Evolutionary conservation across 2,888 invertebrate species (phyloP), one percentile per base, ranked within the genome.

Genomic region (Beris chalybata): DNA sequence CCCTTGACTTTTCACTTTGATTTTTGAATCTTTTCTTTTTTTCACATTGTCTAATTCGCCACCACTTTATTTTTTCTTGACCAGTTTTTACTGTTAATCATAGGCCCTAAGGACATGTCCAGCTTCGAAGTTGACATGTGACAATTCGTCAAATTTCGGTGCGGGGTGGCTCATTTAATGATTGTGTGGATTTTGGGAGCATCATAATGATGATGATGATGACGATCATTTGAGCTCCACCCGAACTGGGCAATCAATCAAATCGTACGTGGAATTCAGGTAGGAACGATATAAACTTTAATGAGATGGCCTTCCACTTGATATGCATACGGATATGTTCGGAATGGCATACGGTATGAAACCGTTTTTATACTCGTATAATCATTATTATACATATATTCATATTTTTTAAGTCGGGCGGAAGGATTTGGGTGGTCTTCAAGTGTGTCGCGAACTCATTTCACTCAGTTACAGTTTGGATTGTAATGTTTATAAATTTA

Each of bases 341-440:
- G 22, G 3, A 22, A 22, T 22, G 3, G 22, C 22, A 52, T 61
- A n/a, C n/a, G 5, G 4, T 6, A 15, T 15, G 48, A 48, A 48
- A 13, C 12, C 5, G 12, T 6, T 38, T 3, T 38, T 38, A 22
- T 22, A n/a, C n/a, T n/a, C n/a, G n/a, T n/a, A 22, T 22, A 38
- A 3, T 9, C 7, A 38, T 38, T 38, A 38, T 38, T 38, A 38
- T 38, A 22, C 3, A 22, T 38, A 22, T 22, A 22, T 38, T 38
- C 38, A 38, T 7, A 38, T 1, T 9, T 38, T 38, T 38, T 38
- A 38, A 38, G 58, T 57, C 22, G n/a, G 48, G 30, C 31, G 31
- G 12, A 57, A 57, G 45, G 58, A 32, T 59, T 59, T 32, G 58
- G 58, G 58, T 59, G 58, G 58, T 59, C 61, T 11, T 43, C 50